These are phyloP conservation scores for Tiliacea citrago DNA, from an alignment of 2,888 invertebrate species.

Conservation along the genomic window DNA sequence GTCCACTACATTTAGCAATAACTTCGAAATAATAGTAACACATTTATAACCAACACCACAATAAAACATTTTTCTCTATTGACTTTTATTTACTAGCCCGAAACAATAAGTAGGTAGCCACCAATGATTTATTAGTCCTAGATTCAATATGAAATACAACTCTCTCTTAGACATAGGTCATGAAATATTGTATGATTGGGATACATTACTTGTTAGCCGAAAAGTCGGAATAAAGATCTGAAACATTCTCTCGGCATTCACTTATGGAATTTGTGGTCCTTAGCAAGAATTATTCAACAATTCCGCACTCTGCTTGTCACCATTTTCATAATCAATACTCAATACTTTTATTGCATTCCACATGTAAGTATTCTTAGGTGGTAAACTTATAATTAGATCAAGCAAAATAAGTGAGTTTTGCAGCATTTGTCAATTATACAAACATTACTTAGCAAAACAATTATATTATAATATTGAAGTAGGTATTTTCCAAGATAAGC, in stretches of 20 bases:
- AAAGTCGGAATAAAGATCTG: not conserved
- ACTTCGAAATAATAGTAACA: conserved; percentile 4
- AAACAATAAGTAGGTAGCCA: conserved; percentile 45
- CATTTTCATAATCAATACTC: not conserved
- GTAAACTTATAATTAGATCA: too few species aligned
- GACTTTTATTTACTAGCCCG: conserved; percentile 48
- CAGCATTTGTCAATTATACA: too few species aligned
- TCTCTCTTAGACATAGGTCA: conserved; percentile 2
- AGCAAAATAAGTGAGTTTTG: too few species aligned
- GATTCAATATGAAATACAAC: conserved; percentile 40
- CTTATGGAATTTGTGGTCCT: not conserved
- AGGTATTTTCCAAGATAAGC: too few species aligned
- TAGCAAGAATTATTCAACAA: not conserved
- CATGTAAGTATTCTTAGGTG: too few species aligned
- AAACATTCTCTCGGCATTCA: not conserved
- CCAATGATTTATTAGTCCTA: conserved; percentile 42
- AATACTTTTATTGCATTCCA: too few species aligned
- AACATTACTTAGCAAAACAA: too few species aligned
- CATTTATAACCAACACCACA: conserved; percentile 3
- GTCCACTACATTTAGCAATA: conserved; percentile 42
- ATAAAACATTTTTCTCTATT: conserved; percentile 45
- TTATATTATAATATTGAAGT: too few species aligned
- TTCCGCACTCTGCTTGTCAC: not conserved
- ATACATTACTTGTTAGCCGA: conserved; percentile 3
- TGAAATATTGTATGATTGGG: conserved; percentile 17